These are phyloP conservation scores for Lepidochitona cinerea DNA, from an alignment of 2,888 invertebrate genomes.

Conservation along the genomic window DNA sequence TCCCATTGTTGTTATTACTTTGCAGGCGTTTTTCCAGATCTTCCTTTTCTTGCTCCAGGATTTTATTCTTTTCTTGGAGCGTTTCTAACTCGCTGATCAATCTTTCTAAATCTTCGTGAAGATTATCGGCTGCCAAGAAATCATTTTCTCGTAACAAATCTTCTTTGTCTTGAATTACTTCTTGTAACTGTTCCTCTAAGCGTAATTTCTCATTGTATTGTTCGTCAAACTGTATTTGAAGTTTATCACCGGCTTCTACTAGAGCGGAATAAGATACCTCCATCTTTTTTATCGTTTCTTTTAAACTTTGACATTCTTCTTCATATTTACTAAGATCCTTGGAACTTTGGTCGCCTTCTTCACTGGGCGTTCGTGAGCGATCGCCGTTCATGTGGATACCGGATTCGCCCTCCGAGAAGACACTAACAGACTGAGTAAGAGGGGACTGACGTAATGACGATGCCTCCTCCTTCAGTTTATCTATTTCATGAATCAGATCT, in stretches of 20 bases:
- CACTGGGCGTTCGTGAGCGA: neutral
- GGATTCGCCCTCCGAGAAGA: neutral
- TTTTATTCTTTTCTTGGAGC: slow-evolving; percentile 52
- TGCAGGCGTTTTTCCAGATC: slow-evolving; percentile 46
- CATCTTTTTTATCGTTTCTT: slow-evolving; percentile 38
- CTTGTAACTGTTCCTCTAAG: neutral
- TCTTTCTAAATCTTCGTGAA: slow-evolving; percentile 60
- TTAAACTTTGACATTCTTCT: neutral
- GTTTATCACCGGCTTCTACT: slow-evolving; percentile 57
- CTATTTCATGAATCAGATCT: neutral
- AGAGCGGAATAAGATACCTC: slow-evolving; percentile 46
- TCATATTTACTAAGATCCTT: neutral
- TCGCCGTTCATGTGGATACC: neutral
- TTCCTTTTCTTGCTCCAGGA: slow-evolving; percentile 44
- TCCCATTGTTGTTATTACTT: slow-evolving; percentile 15
- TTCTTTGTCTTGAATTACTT: slow-evolving; percentile 17
- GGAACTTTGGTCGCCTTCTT: neutral
- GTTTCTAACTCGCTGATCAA: slow-evolving; percentile 57
- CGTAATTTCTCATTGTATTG: slow-evolving; percentile 30
- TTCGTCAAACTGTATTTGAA: slow-evolving; percentile 50
- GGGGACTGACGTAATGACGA: neutral
- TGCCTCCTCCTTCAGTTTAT: neutral
- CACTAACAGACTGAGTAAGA: neutral
- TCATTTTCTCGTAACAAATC: slow-evolving; percentile 57
- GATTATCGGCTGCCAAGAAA: slow-evolving; percentile 52